These are phyloP conservation scores for Trichonephila clavipes DNA, from an alignment of 1,140 invertebrate genomes.

Conservation along the genomic window DNA sequence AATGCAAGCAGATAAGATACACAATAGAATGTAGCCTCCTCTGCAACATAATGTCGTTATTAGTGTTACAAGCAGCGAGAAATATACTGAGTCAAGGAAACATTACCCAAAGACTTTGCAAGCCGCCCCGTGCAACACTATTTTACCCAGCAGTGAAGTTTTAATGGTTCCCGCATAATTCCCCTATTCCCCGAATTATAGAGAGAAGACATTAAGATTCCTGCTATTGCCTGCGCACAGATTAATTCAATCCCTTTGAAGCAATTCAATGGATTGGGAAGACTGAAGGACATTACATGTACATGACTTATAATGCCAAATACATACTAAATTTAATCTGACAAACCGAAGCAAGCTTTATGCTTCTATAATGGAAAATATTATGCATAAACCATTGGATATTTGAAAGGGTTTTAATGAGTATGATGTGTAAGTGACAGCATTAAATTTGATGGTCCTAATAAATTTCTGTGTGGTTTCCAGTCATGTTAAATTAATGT, in stretches of 20 bases:
- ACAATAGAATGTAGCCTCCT: not conserved
- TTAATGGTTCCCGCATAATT: not conserved
- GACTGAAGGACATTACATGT: not conserved
- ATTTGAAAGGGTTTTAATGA: not conserved
- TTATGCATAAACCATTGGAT: not conserved
- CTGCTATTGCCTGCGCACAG: too few relatives aligned
- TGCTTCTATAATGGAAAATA: not conserved
- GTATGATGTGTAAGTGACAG: not conserved
- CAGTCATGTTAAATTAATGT: too few relatives aligned
- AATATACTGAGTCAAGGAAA: not conserved
- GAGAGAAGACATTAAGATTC: slow-evolving; percentile 18
- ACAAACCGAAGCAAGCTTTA: not conserved
- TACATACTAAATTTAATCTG: not conserved
- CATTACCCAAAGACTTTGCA: not conserved
- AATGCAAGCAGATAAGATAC: not conserved
- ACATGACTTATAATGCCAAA: not conserved
- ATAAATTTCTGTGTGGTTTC: not conserved
- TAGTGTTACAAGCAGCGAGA: not conserved
- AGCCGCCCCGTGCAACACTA: not conserved
- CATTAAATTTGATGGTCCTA: not conserved
- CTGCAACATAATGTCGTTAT: not conserved
- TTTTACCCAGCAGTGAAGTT: not conserved
- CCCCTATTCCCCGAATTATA: not conserved
- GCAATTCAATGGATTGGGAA: not conserved
- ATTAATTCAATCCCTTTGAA: not conserved